Conservation (phyloP, 2,888 invertebrate species). For the Acanthococcus lagerstroemiae region DNA sequence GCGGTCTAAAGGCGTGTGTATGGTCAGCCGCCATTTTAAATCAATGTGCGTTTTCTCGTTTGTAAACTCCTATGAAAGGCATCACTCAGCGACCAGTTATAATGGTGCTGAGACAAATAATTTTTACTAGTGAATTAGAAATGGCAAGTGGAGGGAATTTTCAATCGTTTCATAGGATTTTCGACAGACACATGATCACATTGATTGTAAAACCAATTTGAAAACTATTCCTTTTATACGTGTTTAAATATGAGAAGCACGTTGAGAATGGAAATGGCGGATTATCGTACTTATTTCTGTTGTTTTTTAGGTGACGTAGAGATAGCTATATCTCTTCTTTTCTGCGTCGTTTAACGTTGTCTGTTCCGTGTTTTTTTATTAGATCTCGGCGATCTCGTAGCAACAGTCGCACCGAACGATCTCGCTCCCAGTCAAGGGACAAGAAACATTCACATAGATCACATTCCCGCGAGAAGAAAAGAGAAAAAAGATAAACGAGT, state of each 20-base stretch:
- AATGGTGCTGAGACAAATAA: too few relatives aligned
- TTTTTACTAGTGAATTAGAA: too few relatives aligned
- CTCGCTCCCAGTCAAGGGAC: slow-evolving; percentile 13
- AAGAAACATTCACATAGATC: slow-evolving; percentile 9
- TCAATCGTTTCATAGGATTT: too few relatives aligned
- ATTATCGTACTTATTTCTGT: too few relatives aligned
- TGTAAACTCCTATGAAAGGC: not conserved
- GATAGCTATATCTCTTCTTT: too few relatives aligned
- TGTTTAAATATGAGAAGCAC: too few relatives aligned
- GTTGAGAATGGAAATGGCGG: too few relatives aligned
- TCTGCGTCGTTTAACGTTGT: not conserved
- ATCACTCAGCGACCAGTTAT: not conserved
- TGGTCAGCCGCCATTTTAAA: not conserved
- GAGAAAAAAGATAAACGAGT: slow-evolving; percentile 18
- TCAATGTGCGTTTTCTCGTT: not conserved
- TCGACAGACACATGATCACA: too few relatives aligned
- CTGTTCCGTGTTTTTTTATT: not conserved
- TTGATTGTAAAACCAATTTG: too few relatives aligned
- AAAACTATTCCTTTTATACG: too few relatives aligned
- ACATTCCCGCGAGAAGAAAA: slow-evolving; percentile 9
- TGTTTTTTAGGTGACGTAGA: too few relatives aligned
- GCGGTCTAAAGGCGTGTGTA: not conserved
- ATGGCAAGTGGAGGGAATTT: too few relatives aligned
- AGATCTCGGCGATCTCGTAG: not conserved
- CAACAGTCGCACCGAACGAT: slow-evolving; percentile 3